These are phyloP conservation scores for Psittacula echo DNA, from an alignment of 2,797 vertebrate species.

Conservation along the genomic window DNA sequence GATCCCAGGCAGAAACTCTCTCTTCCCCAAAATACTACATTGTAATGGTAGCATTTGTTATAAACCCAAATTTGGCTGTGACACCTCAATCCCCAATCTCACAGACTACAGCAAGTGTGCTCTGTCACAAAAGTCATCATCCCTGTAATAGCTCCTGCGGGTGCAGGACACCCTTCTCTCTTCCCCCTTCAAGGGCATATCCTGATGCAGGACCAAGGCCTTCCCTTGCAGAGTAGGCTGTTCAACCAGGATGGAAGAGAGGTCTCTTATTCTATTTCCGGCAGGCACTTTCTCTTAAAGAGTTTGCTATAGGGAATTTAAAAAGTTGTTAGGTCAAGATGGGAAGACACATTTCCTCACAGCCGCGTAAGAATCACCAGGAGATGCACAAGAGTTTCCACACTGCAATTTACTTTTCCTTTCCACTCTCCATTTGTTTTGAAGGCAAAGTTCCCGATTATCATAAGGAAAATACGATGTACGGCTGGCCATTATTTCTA, in stretches of 20 bases:
- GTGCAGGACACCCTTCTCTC: not conserved
- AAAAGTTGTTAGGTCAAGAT: not conserved
- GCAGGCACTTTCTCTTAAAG: not conserved
- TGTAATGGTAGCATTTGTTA: not conserved
- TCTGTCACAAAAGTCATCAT: not conserved
- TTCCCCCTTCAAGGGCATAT: not conserved
- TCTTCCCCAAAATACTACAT: not conserved
- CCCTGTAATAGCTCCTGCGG: fast-evolving
- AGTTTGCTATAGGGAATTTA: not conserved
- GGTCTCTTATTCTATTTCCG: not conserved
- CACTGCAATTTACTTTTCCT: not conserved
- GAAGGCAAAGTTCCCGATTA: not conserved
- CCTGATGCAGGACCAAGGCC: not conserved
- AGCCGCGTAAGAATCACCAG: not conserved
- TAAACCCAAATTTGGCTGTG: not conserved
- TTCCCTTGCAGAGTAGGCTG: not conserved
- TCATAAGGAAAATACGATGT: not conserved
- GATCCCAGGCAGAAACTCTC: not conserved
- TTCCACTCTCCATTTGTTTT: not conserved
- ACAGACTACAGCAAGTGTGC: not conserved
- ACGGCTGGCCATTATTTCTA: constrained; percentile 31
- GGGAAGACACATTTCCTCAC: not conserved
- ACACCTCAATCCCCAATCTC: not conserved
- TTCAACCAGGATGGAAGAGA: not conserved
- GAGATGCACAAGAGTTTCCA: not conserved